Evolutionary conservation across 1,140 invertebrate species (phyloP).

Genomic region (Myzus persicae): DNA sequence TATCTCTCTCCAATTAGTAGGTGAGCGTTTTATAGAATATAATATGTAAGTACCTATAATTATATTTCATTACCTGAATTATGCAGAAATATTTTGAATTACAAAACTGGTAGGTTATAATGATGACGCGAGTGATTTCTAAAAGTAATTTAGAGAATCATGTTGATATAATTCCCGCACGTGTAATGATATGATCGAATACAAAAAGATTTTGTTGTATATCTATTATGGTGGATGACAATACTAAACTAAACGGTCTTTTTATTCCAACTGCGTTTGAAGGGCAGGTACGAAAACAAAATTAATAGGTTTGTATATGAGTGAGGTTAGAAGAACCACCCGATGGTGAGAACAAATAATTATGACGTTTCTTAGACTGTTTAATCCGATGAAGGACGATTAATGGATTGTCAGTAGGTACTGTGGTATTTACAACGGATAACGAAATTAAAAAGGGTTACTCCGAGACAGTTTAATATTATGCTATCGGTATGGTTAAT

Average conservation of each 20-base stretch:
- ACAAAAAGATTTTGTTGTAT: background rate
- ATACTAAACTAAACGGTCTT: background rate
- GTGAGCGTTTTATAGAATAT: background rate
- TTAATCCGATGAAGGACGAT: background rate
- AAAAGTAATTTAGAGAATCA: background rate
- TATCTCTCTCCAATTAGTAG: background rate
- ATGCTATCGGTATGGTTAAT: background rate
- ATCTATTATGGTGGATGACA: background rate
- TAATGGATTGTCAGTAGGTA: background rate
- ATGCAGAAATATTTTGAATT: background rate
- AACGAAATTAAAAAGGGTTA: background rate
- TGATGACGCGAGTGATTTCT: background rate
- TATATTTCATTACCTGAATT: background rate
- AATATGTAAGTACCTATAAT: background rate
- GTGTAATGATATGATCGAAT: background rate
- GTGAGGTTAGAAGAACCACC: background rate
- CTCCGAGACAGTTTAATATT: background rate
- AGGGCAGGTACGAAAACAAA: background rate
- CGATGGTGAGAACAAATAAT: background rate
- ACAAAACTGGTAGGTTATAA: background rate
- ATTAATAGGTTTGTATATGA: background rate
- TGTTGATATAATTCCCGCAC: background rate
- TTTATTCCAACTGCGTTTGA: background rate
- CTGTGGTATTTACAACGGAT: background rate
- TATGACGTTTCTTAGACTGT: background rate